phyloP scores from a whole-genome alignment of 2,888 invertebrate genomes.

The Thereva nobilitata region DNA sequence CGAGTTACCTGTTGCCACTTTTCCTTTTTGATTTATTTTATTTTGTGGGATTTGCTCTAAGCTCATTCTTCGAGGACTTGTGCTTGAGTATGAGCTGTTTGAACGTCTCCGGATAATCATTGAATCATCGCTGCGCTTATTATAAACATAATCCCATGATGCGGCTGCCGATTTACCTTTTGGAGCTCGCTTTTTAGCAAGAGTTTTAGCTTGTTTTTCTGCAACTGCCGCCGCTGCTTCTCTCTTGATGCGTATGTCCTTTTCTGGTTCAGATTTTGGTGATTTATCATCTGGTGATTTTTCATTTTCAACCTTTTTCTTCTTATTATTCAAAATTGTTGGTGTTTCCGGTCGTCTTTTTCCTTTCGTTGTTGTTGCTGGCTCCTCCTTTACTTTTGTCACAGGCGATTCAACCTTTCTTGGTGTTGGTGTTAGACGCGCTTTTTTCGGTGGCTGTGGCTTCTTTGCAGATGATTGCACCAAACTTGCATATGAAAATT shows the following conservation, averaged over 20 bases:
- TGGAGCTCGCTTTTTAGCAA: constrained; percentile 24
- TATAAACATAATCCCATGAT: constrained; percentile 66
- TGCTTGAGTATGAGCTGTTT: constrained; percentile 79
- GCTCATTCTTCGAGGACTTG: constrained; percentile 67
- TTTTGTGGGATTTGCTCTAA: constrained; percentile 52
- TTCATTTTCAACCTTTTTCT: constrained; percentile 72
- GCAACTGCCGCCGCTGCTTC: constrained; percentile 43
- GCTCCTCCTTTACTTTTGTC: constrained; percentile 7
- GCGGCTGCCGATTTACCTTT: constrained; percentile 38
- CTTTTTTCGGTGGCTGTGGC: constrained; percentile 37
- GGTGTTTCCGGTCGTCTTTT: constrained; percentile 17
- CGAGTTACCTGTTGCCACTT: constrained; percentile 40
- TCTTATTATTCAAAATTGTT: constrained; percentile 54
- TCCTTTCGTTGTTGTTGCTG: constrained; percentile 6
- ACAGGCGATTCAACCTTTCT: constrained; percentile 33
- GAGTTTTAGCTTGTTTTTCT: constrained; percentile 47
- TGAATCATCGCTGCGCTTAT: constrained; percentile 71
- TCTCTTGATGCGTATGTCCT: constrained; percentile 34
- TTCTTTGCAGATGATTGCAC: constrained; percentile 46
- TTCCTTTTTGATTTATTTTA: constrained; percentile 44
- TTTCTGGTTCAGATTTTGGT: constrained; percentile 55
- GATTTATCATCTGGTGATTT: constrained; percentile 83
- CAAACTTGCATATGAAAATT: constrained; percentile 57
- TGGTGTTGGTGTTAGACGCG: constrained; percentile 19
- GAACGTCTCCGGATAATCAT: constrained; percentile 82